Evolutionary conservation across 2,797 vertebrate genomes (phyloP).

Genomic region (Eospalax fontanierii): DNA sequence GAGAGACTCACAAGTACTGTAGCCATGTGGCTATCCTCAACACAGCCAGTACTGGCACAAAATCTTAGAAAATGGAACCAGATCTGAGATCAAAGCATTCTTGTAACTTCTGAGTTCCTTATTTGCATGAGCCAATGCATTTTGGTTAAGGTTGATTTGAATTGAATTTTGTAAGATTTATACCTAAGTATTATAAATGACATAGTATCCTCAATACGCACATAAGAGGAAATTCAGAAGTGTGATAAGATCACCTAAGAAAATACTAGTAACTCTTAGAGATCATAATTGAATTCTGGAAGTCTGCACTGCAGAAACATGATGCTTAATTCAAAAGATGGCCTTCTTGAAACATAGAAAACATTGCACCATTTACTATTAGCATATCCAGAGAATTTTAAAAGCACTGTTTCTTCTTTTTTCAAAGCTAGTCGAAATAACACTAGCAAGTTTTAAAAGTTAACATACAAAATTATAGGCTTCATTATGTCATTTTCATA

Average conservation of each 20-base stretch:
- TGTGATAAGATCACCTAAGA: neutral
- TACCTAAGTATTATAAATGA: neutral
- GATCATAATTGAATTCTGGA: neutral
- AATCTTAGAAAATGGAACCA: neutral
- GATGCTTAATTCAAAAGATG: neutral
- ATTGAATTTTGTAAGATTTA: conserved; percentile 8
- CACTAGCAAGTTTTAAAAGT: neutral
- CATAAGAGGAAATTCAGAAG: conserved; percentile 9
- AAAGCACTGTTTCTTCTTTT: neutral
- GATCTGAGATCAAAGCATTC: neutral
- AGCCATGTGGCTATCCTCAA: neutral
- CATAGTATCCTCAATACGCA: neutral
- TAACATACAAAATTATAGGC: neutral
- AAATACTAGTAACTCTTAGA: conserved; percentile 13
- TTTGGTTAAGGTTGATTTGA: conserved; percentile 5
- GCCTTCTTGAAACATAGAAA: neutral
- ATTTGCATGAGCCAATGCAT: neutral
- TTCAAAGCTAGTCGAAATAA: neutral
- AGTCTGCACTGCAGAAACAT: neutral
- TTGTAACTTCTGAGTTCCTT: neutral
- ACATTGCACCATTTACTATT: neutral
- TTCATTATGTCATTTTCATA: neutral
- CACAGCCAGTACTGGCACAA: neutral
- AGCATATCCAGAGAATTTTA: neutral
- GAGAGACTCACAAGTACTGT: neutral